Percentiles rank a stretch among this genome's conserved stretches.
phyloP scores from a whole-genome alignment of 1,140 invertebrate species.

The Panagrolaimus sp. region DNA sequence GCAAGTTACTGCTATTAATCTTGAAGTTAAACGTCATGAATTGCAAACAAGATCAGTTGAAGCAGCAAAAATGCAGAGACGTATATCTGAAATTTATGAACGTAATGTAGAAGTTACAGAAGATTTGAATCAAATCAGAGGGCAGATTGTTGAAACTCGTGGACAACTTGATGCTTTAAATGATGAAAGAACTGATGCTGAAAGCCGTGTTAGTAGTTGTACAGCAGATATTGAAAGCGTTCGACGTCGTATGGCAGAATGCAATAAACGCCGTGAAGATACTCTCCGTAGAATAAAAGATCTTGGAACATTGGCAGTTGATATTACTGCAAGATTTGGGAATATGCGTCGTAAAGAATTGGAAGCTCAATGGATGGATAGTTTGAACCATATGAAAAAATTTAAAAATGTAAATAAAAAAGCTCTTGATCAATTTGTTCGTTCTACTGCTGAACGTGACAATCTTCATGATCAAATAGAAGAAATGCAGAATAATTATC shows the following conservation, averaged over 20 bases:
- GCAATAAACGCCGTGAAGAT: slow-evolving; percentile 1
- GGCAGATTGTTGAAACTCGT: not conserved
- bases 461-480: slow-evolving; percentile 91
- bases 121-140: not conserved
- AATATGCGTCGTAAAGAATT: slow-evolving; percentile 75
- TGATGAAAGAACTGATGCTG: slow-evolving; percentile 1
- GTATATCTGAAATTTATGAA: slow-evolving; percentile 72
- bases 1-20: slow-evolving; percentile 86
- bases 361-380: slow-evolving; percentile 79
- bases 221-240: not conserved
- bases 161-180: not conserved
- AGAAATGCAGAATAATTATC: slow-evolving; percentile 79
- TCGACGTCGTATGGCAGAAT: slow-evolving; percentile 2
- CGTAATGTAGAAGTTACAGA: not conserved
- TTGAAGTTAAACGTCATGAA: slow-evolving; percentile 82
- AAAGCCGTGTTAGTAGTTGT: not conserved
- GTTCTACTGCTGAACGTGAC: slow-evolving; percentile 94
- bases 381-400: slow-evolving; percentile 94
- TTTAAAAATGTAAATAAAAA: slow-evolving; percentile 99
- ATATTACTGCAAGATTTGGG: slow-evolving; percentile 84
- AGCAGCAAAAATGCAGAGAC: slow-evolving; percentile 67
- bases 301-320: slow-evolving; percentile 73
- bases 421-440: slow-evolving; percentile 95
- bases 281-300: slow-evolving; percentile 38
- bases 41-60: slow-evolving; percentile 76